Evolutionary conservation across 1,140 invertebrate genomes (phyloP), one percentile per base, ranked within the genome.

Genomic region (Cydia amplana): DNA sequence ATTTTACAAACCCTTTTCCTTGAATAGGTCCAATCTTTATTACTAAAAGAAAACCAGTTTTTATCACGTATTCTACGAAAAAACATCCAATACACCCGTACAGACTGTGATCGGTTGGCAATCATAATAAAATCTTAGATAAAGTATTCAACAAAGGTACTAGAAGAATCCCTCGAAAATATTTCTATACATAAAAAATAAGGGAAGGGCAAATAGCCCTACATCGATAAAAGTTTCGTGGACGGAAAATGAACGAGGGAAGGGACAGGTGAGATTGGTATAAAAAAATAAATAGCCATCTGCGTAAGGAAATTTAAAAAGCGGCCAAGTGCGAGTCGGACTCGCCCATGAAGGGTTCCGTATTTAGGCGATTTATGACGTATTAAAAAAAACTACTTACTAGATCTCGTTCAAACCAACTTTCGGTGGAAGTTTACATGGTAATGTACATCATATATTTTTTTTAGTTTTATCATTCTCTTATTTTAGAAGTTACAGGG

Each of bases 101-200:
- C 28, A 67, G 64, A 36, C 32, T 67, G 32, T 67, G 64, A 67
- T 67, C 64, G 64, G 2, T 67, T 67, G 25, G 28, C 64, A 67
- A 67, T 67, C 64, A 67, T 67, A 67, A 67, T 67, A 67, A 67
- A 67, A 67, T 67, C 28, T 67, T 67, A 67, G 64, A 67, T 67
- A 67, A 67, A 67, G 10, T 67, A 67, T 67, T 67, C 64, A 67
- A 67, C 64, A 67, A 67, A 67, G 64, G 64, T 67, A 67, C 20
- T 64, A 67, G 64, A 32, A 16, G 14, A n/a, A 67, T 67, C 64
- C 32, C 64, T 36, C 25, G 63, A 65, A 67, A 67, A 67, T 67
- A 67, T 67, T 67, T 67, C 64, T 67, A 67, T 67, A 67, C 64
- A 67, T 67, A 67, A 67, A 36, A 36, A 67, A 67, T 67, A 67